These are phyloP conservation scores for Platichthys flesus DNA, from an alignment of 2,113 vertebrate species.

Conservation along the genomic window DNA sequence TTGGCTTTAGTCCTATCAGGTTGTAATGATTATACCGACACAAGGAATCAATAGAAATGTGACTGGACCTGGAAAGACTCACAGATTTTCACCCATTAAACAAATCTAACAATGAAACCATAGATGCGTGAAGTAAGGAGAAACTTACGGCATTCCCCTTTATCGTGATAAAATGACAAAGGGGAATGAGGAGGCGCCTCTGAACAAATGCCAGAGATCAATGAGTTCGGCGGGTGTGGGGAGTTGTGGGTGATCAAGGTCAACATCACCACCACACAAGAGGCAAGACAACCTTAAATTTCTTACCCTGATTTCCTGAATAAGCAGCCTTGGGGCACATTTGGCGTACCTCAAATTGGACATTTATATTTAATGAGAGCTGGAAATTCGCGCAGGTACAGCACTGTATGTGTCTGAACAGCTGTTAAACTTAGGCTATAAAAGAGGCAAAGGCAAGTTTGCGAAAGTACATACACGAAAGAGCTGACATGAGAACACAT, in stretches of 20 bases:
- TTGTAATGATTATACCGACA: slow-evolving; percentile 33
- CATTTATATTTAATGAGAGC: slow-evolving; percentile 15
- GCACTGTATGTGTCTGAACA: slow-evolving; percentile 18
- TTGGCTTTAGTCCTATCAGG: slow-evolving; percentile 42
- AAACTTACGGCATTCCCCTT: slow-evolving; percentile 31
- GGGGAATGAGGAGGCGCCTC: slow-evolving; percentile 17
- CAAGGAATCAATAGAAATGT: slow-evolving; percentile 13
- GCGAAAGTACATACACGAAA: slow-evolving; percentile 18
- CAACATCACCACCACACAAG: slow-evolving; percentile 1
- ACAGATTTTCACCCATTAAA: slow-evolving; percentile 26
- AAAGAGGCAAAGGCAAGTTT: not conserved
- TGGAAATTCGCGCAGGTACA: slow-evolving; percentile 15
- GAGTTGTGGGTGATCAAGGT: slow-evolving; percentile 3
- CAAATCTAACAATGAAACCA: slow-evolving; percentile 37
- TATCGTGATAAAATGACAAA: slow-evolving; percentile 21
- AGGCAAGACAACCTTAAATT: slow-evolving; percentile 8
- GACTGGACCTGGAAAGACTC: slow-evolving; percentile 27
- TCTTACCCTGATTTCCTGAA: not conserved
- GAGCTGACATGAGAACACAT: slow-evolving; percentile 1
- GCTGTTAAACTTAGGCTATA: slow-evolving; percentile 30
- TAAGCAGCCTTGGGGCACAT: not conserved
- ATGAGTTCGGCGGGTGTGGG: not conserved
- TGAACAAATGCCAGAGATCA: slow-evolving; percentile 43
- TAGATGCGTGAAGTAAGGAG: slow-evolving; percentile 32
- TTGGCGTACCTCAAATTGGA: slow-evolving; percentile 2